These are phyloP conservation scores for Hoplias malabaricus DNA, from an alignment of 2,113 vertebrate species.

Conservation along the genomic window DNA sequence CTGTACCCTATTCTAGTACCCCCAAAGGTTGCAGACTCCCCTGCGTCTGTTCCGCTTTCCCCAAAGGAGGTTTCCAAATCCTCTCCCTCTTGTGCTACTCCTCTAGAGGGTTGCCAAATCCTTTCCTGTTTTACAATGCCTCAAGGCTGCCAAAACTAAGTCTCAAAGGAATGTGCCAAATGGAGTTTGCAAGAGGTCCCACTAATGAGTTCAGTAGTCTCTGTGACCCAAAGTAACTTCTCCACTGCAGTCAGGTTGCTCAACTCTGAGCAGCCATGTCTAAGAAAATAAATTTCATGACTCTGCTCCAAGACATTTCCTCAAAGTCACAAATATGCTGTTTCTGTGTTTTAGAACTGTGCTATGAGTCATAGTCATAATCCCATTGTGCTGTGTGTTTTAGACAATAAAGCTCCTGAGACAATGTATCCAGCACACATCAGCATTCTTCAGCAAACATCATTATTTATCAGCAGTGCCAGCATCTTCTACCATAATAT, in stretches of 20 bases:
- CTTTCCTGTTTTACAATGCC: neutral
- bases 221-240: constrained; percentile 58
- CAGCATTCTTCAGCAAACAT: neutral
- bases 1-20: constrained; percentile 1
- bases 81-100: neutral
- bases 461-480: neutral
- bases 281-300: neutral
- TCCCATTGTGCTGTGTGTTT: neutral
- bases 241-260: constrained; percentile 28
- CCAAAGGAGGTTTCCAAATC: neutral
- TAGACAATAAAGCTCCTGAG: neutral
- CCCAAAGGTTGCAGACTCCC: neutral
- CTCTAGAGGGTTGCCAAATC: neutral
- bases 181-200: neutral
- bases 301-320: neutral
- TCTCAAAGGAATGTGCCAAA: neutral
- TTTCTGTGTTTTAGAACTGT: neutral
- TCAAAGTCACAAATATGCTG: neutral
- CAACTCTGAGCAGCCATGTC: constrained; percentile 24
- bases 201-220: neutral
- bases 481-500: neutral
- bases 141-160: neutral
- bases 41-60: neutral
- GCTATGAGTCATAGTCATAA: neutral
- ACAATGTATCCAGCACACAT: neutral